Conservation (phyloP, 2,888 invertebrate species). For the Yponomeuta evonymella region DNA sequence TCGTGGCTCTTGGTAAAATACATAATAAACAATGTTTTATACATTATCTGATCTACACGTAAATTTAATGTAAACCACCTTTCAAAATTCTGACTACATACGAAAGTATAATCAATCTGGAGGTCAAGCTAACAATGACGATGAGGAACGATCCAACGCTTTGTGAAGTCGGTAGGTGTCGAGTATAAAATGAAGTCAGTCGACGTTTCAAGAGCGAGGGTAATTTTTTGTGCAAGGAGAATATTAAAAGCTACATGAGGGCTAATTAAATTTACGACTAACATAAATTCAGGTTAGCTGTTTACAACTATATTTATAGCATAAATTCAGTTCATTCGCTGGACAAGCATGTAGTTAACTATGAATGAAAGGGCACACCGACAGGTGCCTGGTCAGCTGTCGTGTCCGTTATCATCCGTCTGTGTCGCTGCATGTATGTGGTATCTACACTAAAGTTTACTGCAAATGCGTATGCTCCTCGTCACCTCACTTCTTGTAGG, state of each 20-base stretch:
- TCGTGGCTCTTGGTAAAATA: not conserved
- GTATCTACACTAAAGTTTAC: not conserved
- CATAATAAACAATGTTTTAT: not conserved
- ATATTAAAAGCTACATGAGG: not conserved
- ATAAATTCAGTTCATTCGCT: not conserved
- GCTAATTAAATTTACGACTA: constrained; percentile 6
- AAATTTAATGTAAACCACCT: no score
- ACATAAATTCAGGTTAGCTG: constrained; percentile 6
- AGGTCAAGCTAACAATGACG: no score
- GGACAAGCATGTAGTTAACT: not conserved
- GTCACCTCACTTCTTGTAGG: not conserved
- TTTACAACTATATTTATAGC: constrained; percentile 4
- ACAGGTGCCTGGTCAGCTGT: constrained; percentile 13
- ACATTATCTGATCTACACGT: no score
- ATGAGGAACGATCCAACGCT: no score
- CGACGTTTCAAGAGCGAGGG: no score
- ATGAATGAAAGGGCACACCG: constrained; percentile 13
- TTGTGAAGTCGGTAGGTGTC: no score
- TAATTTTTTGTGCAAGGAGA: not conserved
- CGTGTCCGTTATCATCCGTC: constrained; percentile 3
- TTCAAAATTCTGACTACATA: no score
- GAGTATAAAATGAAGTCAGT: no score
- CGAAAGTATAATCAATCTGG: no score
- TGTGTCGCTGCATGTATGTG: not conserved
- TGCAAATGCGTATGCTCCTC: not conserved